phyloP scores from a whole-genome alignment of 2,797 vertebrate genomes.

The Buceros bicornis region DNA sequence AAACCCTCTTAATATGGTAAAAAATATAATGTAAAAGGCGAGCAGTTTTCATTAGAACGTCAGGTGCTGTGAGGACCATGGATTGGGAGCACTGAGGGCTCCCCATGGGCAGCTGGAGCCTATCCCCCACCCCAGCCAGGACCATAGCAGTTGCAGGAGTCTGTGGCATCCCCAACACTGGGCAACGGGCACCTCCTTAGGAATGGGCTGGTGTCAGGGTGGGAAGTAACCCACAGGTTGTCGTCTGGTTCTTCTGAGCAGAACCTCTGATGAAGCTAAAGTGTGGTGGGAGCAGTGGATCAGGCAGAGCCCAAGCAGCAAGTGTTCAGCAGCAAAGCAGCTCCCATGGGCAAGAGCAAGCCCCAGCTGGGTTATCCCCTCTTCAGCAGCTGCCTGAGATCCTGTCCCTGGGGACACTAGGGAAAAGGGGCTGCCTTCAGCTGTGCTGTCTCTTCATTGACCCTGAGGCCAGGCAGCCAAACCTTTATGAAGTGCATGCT shows the following conservation, averaged over 20 bases:
- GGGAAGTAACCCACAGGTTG: fast-evolving
- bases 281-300: neutral
- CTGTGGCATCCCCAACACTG: neutral
- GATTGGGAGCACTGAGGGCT: neutral
- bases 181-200: fast-evolving
- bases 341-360: fast-evolving
- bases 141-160: fast-evolving
- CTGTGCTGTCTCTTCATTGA: neutral
- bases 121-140: fast-evolving
- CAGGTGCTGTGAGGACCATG: neutral
- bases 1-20: conserved; percentile 37
- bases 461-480: neutral
- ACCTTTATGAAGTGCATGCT: neutral
- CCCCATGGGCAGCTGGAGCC: neutral
- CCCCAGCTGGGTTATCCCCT: fast-evolving
- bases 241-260: neutral
- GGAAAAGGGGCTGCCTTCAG: neutral
- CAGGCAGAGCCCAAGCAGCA: neutral
- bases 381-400: fast-evolving
- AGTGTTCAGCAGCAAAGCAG: neutral
- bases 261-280: neutral
- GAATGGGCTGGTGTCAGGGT: neutral
- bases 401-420: neutral
- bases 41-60: neutral
- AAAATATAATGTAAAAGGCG: conserved; percentile 3